A percentile compares a stretch with the other conserved stretches of the same genome.
Evolutionary conservation across 2,113 vertebrate genomes (phyloP).

Genomic region (Peucedramus taeniatus): DNA sequence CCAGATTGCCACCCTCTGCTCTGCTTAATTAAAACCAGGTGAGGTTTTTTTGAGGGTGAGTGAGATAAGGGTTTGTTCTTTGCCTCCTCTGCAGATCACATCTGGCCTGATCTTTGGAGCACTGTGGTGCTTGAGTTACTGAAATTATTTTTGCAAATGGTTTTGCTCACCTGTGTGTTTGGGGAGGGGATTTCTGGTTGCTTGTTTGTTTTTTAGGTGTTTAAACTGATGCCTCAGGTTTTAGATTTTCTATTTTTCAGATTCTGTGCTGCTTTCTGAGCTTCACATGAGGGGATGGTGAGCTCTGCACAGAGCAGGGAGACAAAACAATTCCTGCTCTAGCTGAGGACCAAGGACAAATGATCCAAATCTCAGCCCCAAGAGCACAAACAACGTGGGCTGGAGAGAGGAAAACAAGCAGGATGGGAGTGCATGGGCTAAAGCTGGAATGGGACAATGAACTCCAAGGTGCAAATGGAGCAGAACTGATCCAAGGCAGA

Average conservation of each 20-base stretch:
- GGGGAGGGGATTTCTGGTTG: not conserved
- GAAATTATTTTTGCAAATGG: not conserved
- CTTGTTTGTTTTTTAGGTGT: not conserved
- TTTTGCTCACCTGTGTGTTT: not conserved
- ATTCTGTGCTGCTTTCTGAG: not conserved
- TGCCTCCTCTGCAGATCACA: not conserved
- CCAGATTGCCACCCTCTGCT: not conserved
- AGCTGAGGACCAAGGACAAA: not conserved
- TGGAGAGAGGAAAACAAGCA: not conserved
- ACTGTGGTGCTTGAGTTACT: accelerated
- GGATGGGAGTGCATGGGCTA: not conserved
- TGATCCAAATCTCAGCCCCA: not conserved
- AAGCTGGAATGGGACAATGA: not conserved
- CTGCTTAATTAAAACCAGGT: constrained; percentile 21
- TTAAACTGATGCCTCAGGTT: not conserved
- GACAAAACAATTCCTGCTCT: not conserved
- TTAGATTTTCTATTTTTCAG: not conserved
- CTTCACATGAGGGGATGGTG: accelerated
- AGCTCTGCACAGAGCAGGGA: not conserved
- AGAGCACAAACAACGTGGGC: not conserved
- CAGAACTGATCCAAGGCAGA: not conserved
- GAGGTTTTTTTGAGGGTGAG: not conserved
- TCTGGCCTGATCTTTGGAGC: not conserved
- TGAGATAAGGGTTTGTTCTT: not conserved
- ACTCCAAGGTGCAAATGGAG: not conserved